A percentile compares a stretch with the other conserved stretches of the same genome.
These are phyloP conservation scores for Stenoptilia bipunctidactyla DNA, from an alignment of 2,888 invertebrate species.

Conservation along the genomic window DNA sequence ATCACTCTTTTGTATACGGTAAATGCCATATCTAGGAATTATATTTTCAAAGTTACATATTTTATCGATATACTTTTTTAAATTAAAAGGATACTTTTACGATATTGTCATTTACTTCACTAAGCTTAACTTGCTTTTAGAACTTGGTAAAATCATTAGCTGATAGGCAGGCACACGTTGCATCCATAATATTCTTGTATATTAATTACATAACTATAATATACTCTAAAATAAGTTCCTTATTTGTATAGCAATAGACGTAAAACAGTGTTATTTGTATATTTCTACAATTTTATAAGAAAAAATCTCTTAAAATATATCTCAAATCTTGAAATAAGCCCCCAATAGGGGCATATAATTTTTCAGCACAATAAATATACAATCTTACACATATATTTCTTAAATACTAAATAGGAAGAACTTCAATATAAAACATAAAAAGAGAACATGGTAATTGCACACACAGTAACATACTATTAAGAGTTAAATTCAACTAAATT, in stretches of 20 bases:
- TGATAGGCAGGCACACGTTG: constrained; percentile 40
- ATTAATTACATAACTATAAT: constrained; percentile 2
- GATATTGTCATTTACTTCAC: constrained; percentile 24
- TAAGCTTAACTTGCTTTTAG: constrained; percentile 29
- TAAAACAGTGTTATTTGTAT: constrained; percentile 51
- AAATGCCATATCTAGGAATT: constrained; percentile 69
- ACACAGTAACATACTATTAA: constrained; percentile 46
- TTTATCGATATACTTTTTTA: constrained; percentile 21
- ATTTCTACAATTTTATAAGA: constrained; percentile 54
- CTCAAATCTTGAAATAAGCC: constrained; percentile 45
- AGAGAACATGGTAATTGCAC: constrained; percentile 61
- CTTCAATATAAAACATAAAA: constrained; percentile 41
- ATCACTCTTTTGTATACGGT: constrained; percentile 64
- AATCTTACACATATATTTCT: constrained; percentile 32
- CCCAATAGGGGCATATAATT: constrained; percentile 33
- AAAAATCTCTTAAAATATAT: constrained; percentile 70
- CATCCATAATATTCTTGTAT: constrained; percentile 3
- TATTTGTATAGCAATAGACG: constrained; percentile 18
- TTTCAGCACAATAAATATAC: constrained; percentile 56
- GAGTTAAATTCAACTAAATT: constrained; percentile 23
- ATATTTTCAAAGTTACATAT: constrained; percentile 47
- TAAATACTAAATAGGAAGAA: constrained; percentile 61
- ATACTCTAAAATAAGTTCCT: neutral
- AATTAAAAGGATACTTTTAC: constrained; percentile 31
- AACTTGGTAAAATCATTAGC: constrained; percentile 42